phyloP scores from a whole-genome alignment of 2,888 invertebrate genomes.

The Patella caerulea region DNA sequence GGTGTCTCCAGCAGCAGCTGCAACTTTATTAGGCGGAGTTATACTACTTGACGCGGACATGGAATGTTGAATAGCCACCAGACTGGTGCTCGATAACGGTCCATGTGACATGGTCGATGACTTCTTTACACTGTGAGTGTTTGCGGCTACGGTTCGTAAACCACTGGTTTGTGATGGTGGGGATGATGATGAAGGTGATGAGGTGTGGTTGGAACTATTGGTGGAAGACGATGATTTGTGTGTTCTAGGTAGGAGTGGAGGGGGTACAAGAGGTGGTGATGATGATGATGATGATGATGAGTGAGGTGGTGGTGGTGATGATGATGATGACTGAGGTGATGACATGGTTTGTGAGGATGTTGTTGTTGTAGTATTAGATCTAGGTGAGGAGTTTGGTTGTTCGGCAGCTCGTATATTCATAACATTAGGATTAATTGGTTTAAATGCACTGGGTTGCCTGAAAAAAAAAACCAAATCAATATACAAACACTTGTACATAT shows the following conservation, averaged over 20 bases:
- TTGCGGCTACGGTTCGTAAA: background rate
- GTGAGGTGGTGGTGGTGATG: slow-evolving; percentile 9
- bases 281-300: background rate
- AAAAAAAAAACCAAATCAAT: slow-evolving; percentile 7
- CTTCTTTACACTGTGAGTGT: slow-evolving; percentile 5
- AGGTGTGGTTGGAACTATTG: slow-evolving; percentile 15
- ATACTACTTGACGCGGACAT: slow-evolving; percentile 65
- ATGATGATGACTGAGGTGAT: slow-evolving; percentile 27
- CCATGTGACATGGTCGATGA: slow-evolving; percentile 7
- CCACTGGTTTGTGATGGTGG: slow-evolving; percentile 22
- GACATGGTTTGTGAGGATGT: slow-evolving; percentile 26
- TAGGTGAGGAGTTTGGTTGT: slow-evolving; percentile 18
- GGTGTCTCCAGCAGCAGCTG: slow-evolving; percentile 53
- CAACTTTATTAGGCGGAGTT: slow-evolving; percentile 71
- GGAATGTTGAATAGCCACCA: slow-evolving; percentile 75
- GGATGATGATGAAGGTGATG: slow-evolving; percentile 22
- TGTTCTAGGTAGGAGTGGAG: background rate
- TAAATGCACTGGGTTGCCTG: slow-evolving; percentile 49
- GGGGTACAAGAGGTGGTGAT: slow-evolving; percentile 37
- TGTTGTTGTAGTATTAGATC: slow-evolving; percentile 12
- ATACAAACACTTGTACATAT: no score
- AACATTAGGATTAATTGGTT: slow-evolving; percentile 45
- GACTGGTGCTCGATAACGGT: slow-evolving; percentile 23
- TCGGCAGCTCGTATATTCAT: slow-evolving; percentile 44
- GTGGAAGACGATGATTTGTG: slow-evolving; percentile 15